phyloP scores from a whole-genome alignment of 2,797 vertebrate genomes.

The Hyperoplus immaculatus region DNA sequence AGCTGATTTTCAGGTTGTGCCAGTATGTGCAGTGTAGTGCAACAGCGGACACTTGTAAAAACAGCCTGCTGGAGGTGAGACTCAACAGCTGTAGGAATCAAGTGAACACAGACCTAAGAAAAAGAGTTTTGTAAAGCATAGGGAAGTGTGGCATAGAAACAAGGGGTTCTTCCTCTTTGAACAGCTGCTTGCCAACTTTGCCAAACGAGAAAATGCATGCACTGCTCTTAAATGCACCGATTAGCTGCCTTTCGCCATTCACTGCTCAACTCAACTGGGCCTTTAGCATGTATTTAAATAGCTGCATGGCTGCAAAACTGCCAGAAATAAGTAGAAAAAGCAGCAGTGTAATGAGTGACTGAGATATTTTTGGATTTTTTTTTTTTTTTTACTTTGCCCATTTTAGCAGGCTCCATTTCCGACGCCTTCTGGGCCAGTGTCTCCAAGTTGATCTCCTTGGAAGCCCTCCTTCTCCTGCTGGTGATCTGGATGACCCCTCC shows the following conservation, averaged over 20 bases:
- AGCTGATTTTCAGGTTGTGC: conserved; percentile 36
- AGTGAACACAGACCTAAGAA: conserved; percentile 45
- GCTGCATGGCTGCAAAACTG: neutral
- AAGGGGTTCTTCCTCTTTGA: conserved; percentile 74
- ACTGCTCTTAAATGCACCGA: conserved; percentile 11
- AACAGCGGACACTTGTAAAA: conserved; percentile 3
- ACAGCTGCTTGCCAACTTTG: conserved; percentile 34
- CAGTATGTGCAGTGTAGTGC: neutral
- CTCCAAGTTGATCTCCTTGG: conserved; percentile 94
- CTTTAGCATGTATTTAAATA: neutral
- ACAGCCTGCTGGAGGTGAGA: conserved; percentile 16
- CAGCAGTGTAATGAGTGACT: neutral
- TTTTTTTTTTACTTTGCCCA: conserved; percentile 66
- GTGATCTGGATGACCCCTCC: conserved; percentile 92
- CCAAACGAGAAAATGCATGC: conserved; percentile 22
- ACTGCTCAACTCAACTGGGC: neutral
- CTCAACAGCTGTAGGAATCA: conserved; percentile 25
- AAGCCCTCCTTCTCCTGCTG: conserved; percentile 87
- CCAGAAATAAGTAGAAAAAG: neutral
- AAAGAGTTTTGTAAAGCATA: conserved; percentile 56
- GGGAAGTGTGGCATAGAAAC: conserved; percentile 75
- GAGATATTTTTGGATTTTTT: conserved; percentile 14
- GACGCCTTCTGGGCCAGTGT: conserved; percentile 94
- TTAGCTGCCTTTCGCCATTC: neutral
- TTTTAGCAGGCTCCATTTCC: conserved; percentile 87